Percentiles rank a stretch among this genome's conserved stretches.
Conservation (phyloP, 2,888 invertebrate species). For the Drosophila helvetica region DNA sequence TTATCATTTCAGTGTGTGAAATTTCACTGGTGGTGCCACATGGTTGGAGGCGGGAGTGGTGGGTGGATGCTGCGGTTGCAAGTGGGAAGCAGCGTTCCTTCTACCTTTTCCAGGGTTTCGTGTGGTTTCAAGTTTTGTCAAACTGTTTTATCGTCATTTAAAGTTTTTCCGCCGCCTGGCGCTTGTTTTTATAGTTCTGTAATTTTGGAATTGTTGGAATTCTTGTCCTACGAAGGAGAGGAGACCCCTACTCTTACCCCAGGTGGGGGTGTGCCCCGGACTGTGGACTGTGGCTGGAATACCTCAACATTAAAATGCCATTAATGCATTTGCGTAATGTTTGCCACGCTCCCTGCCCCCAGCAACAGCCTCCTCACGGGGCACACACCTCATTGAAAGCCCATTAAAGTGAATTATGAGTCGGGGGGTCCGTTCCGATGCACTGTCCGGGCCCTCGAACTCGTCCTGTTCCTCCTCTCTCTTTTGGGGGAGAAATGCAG, state of each 20-base stretch:
- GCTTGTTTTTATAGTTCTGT: slow-evolving; percentile 24
- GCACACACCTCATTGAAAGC: slow-evolving; percentile 76
- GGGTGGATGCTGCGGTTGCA: background rate
- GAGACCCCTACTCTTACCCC: slow-evolving; percentile 47
- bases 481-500: slow-evolving; percentile 30
- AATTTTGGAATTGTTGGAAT: slow-evolving; percentile 65
- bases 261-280: background rate
- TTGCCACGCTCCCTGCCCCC: slow-evolving; percentile 55
- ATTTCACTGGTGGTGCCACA: slow-evolving; percentile 43
- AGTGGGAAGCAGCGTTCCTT: slow-evolving; percentile 37
- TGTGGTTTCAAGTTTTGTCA: slow-evolving; percentile 68
- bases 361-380: slow-evolving; percentile 24
- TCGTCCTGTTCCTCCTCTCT: slow-evolving; percentile 24
- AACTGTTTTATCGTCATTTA: slow-evolving; percentile 57
- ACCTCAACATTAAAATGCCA: slow-evolving; percentile 78
- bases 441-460: background rate
- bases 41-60: background rate
- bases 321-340: slow-evolving; percentile 78
- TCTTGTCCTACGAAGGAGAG: slow-evolving; percentile 3
- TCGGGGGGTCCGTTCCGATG: slow-evolving; percentile 23
- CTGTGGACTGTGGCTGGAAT: slow-evolving; percentile 36
- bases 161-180: slow-evolving; percentile 47
- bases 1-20: slow-evolving; percentile 65
- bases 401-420: slow-evolving; percentile 77
- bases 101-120: slow-evolving; percentile 51